Evolutionary conservation across 2,797 vertebrate species (phyloP), one percentile per base, ranked within the genome.

Genomic region (Threskiornis aethiopicus): DNA sequence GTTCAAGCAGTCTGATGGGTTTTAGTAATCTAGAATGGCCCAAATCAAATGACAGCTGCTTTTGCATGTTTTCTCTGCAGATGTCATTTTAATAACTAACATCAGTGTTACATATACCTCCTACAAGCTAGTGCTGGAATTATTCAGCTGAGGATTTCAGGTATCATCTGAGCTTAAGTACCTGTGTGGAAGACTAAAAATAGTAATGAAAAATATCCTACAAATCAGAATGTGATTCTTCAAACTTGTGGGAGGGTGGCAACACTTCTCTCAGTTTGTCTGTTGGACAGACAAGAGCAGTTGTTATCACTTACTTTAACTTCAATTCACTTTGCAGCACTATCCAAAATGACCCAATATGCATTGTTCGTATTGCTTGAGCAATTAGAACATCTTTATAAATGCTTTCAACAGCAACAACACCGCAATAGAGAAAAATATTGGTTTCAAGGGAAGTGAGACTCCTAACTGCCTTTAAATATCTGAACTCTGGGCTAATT

Each of bases 11-110:
- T 42, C 41, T 84, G 67, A 75, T 44, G 59, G 16, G 8, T 64
- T 93, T 95, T 71, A 87, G 64, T 54, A 4, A 67, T 71, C 41
- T 72, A 87, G 64, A 92, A 62, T 72, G 64, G n/a, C 18, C 51
- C 52, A 94, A 82, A 91, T 72, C 22, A 76, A 72, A 77, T 64
- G 75, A 73, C 77, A 88, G 70, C 47, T 91, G 49, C n/a, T 81
- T 88, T 91, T 84, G 19, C 61, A 11, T 70, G 35, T 84, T 94
- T 96, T 93, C 69, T 75, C 42, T 76, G 46, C 76, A 86, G 72
- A 89, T 84, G 61, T 86, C 29, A 66, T 86, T 94, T 95, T 87
- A 91, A 92, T 89, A 89, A 52, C 47, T 67, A 80, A 80, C 6
- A 7, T 65, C 49, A 75, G 19, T 41, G 26, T 41, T 78, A 41